Conservation (phyloP, 2,797 vertebrate species). For the Bucorvus abyssinicus region DNA sequence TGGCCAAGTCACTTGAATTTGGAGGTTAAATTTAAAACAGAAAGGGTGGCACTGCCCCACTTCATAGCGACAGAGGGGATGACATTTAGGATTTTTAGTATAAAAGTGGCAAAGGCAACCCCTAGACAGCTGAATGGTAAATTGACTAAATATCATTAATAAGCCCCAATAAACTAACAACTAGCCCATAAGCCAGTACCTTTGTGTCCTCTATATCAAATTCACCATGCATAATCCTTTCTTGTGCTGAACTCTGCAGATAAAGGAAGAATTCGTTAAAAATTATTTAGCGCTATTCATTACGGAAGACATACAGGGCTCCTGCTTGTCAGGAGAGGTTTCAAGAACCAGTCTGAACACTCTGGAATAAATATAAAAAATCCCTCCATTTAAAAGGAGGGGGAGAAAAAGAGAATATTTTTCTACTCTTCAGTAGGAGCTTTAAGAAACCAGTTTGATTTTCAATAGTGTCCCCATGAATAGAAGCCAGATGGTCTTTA, state of each 20-base stretch:
- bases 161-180: conserved; percentile 28
- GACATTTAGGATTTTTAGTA: neutral
- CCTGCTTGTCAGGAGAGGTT: conserved; percentile 33
- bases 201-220: conserved; percentile 48
- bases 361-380: neutral
- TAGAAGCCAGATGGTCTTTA: conserved; percentile 44
- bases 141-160: conserved; percentile 9
- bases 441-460: conserved; percentile 37
- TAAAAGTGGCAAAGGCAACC: neutral
- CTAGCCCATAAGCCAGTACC: conserved; percentile 25
- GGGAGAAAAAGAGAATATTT: neutral
- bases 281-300: conserved; percentile 44
- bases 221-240: conserved; percentile 37
- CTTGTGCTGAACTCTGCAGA: conserved; percentile 54
- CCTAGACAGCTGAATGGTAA: neutral
- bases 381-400: neutral
- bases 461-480: conserved; percentile 43
- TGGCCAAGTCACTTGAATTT: neutral
- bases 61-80: neutral
- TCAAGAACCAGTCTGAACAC: neutral
- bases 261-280: conserved; percentile 61
- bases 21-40: neutral
- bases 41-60: neutral
- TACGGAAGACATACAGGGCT: conserved; percentile 16
- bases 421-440: conserved; percentile 24